These are phyloP conservation scores for Falco concolor DNA, from an alignment of 2,797 vertebrate species.

Conservation along the genomic window DNA sequence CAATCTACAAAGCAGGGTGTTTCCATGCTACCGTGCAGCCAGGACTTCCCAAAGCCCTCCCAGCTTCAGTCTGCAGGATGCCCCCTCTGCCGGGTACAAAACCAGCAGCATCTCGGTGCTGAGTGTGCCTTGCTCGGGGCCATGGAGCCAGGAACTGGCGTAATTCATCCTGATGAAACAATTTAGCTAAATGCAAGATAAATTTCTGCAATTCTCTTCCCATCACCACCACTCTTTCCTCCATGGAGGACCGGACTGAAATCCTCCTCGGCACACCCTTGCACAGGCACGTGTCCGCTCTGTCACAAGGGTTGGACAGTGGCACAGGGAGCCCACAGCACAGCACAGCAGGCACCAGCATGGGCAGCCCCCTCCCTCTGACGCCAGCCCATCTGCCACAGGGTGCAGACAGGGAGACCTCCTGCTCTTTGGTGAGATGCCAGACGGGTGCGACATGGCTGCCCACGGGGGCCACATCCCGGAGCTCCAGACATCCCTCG, in stretches of 20 bases:
- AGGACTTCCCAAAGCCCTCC: not conserved
- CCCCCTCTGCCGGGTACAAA: not conserved
- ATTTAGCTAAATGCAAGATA: not conserved
- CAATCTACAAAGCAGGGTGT: not conserved
- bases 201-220: not conserved
- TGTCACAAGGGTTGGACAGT: not conserved
- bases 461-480: not conserved
- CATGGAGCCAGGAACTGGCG: rapidly evolving
- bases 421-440: not conserved
- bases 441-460: not conserved
- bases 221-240: not conserved
- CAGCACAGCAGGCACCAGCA: not conserved
- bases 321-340: rapidly evolving
- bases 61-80: not conserved
- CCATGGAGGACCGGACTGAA: rapidly evolving
- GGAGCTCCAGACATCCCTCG: not conserved
- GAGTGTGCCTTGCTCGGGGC: rapidly evolving
- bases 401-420: not conserved
- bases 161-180: not conserved
- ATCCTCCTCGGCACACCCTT: rapidly evolving
- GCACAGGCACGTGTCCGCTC: rapidly evolving
- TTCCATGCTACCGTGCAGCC: not conserved
- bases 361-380: not conserved
- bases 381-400: rapidly evolving
- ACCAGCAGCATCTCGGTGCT: not conserved